Evolutionary conservation across 2,113 vertebrate species (phyloP), one percentile per base, ranked within the genome.

Genomic region (Acrocephalus arundinaceus): DNA sequence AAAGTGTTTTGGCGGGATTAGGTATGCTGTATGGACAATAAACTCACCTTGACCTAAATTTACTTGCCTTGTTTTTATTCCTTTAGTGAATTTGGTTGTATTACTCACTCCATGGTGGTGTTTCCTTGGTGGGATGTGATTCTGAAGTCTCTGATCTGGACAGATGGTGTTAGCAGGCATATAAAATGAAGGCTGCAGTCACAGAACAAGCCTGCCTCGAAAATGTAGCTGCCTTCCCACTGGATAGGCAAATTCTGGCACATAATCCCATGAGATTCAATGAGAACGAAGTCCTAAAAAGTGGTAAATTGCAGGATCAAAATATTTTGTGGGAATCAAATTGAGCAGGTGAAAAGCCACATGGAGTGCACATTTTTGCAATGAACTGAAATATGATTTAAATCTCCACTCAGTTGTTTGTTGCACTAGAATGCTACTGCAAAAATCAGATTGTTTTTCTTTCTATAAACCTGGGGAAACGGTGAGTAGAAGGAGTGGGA

Each of bases 1-100:
- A 96, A 98, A 97, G 98, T 98, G 97, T 97, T 98, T 96, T 97
- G 97, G 97, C 93, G 87, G 96, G 97, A 98, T 97, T 98, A 98
- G 97, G 96, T 97, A 97, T 98, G 97, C 94, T 98, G 96, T 98
- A 97, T 96, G 97, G 98, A 98, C 98, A 98, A 98, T 98, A 98
- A 98, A 98, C 98, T 98, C 98, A 98, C 98, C 97, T 98, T 98
- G 98, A 98, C 97, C 97, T 98, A 97, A 96, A 63, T 82, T 52
- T 73, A 20, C 39, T 59, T 95, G 51, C 33, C 48, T 71, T 88
- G 77, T 70, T 91, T 97, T 91, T 67, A 65, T 90, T 95, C 33
- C 45, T 91, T 58, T 12, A 57, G 11, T 68, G 35, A 57, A 58
- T 51, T 57, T 20, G 57, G 43, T 41, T 65, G 57, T 48, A 7